Conservation (phyloP, 2,113 vertebrate genomes). For the Capreolus pygargus region DNA sequence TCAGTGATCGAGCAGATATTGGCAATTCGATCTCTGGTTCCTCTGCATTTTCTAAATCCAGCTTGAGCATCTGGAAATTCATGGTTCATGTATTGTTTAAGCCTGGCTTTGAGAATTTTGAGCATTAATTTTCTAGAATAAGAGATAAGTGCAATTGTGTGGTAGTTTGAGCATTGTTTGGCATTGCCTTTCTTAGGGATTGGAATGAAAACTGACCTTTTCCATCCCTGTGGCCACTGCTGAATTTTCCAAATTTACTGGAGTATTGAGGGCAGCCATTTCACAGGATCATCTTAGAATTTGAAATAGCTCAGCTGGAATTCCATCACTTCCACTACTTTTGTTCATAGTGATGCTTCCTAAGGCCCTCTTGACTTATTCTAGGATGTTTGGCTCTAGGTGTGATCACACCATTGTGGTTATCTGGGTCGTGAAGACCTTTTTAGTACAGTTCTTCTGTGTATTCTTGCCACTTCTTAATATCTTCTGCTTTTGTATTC, state of each 20-base stretch:
- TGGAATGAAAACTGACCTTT: neutral
- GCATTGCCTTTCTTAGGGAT: neutral
- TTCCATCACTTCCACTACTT: neutral
- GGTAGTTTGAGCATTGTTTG: neutral
- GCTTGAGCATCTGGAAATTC: neutral
- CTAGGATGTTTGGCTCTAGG: neutral
- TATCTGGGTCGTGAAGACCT: neutral
- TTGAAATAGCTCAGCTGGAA: neutral
- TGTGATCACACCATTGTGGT: neutral
- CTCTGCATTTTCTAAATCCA: neutral
- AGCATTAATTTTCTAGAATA: neutral
- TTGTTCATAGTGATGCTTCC: neutral
- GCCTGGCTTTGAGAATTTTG: neutral
- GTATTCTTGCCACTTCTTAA: neutral
- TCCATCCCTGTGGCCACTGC: neutral
- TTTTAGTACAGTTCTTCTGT: neutral
- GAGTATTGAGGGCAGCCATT: neutral
- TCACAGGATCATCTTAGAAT: neutral
- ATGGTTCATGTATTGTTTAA: neutral
- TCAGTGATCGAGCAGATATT: neutral
- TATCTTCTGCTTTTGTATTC: neutral
- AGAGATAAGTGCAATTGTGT: neutral
- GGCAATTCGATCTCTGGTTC: neutral
- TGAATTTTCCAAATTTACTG: neutral
- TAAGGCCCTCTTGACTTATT: neutral